Conservation (phyloP, 2,113 vertebrate species). For the Vulpes vulpes region DNA sequence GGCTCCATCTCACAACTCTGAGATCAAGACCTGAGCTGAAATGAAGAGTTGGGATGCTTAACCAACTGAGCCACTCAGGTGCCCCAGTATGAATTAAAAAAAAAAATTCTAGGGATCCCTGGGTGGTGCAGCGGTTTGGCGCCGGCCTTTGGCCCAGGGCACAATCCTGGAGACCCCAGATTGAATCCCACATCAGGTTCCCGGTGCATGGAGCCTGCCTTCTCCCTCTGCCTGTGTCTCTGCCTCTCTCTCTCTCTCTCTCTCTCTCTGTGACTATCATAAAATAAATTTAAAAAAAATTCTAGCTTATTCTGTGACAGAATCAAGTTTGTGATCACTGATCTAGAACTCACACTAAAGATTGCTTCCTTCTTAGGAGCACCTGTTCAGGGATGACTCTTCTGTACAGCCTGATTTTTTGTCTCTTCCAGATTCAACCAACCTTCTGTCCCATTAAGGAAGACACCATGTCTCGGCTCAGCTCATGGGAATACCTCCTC, state of each 20-base stretch:
- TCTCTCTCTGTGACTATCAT: too few relatives aligned
- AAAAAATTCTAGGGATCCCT: background rate
- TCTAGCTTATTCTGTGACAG: background rate
- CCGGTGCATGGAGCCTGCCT: too few relatives aligned
- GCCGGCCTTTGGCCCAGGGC: too few relatives aligned
- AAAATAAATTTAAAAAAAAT: background rate
- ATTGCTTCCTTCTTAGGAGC: background rate
- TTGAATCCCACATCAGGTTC: too few relatives aligned
- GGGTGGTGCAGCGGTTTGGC: too few relatives aligned
- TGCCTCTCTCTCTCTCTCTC: too few relatives aligned
- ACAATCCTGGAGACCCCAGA: too few relatives aligned
- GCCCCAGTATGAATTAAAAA: background rate
- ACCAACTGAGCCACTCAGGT: background rate
- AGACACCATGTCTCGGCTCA: background rate
- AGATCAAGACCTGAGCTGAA: background rate
- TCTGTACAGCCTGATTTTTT: background rate
- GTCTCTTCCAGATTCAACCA: slow-evolving; percentile 20
- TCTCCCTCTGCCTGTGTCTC: too few relatives aligned
- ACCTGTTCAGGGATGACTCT: background rate
- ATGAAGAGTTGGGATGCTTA: background rate
- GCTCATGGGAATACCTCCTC: background rate
- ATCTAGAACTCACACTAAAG: background rate
- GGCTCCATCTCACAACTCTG: background rate
- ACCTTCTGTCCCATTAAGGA: background rate
- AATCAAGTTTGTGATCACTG: background rate